Base-by-base conservation (phyloP, 2,113 vertebrate genomes). In the Lycocorax pyrrhopterus region DNA sequence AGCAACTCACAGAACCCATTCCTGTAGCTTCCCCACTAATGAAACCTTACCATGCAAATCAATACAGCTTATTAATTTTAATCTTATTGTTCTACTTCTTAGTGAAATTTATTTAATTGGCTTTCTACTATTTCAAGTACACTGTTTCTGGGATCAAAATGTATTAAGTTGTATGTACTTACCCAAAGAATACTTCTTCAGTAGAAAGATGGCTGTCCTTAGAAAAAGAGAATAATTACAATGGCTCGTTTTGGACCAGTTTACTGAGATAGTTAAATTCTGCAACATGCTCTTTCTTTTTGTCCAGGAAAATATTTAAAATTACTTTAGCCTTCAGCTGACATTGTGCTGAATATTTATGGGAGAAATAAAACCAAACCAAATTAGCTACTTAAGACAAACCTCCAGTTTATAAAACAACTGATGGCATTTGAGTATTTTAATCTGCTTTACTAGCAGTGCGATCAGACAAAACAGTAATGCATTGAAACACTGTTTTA, bases 401-500 rank as follows among this genome's bases (percentile, higher is more conserved):
- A 91, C 33, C 90, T 97, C 92, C 69, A 91, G 91, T 97, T 97
- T 97, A 90, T 97, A 95, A 97, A 97, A 91, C 84, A 93, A 73
- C 81, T 72, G 81, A 93, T 94, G 46, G 25, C 41, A 91, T 90
- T 95, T 82, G 83, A 96, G 90, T 89, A 83, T 92, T 96, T 97
- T 96, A 97, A 97, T 97, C 85, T 97, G 89, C 95, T 96, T 95
- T 94, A 84, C 91, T 89, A 96, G 93, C 93, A 96, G 89, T 71
- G 69, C 49, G 29, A 90, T 89, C 86, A 96, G 94, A 94, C 87
- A 90, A 89, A 96, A 92, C 91, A 88, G 49, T 59, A 94, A 94
- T 97, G 96, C 81, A 49, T 95, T 78, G 75, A 84, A 96, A 95
- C 90, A 96, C 58, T 44, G 44, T 97, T 97, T 97, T 95, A 97